These are phyloP conservation scores for Echeneis naucrates DNA, from an alignment of 2,797 vertebrate genomes.

Conservation along the genomic window DNA sequence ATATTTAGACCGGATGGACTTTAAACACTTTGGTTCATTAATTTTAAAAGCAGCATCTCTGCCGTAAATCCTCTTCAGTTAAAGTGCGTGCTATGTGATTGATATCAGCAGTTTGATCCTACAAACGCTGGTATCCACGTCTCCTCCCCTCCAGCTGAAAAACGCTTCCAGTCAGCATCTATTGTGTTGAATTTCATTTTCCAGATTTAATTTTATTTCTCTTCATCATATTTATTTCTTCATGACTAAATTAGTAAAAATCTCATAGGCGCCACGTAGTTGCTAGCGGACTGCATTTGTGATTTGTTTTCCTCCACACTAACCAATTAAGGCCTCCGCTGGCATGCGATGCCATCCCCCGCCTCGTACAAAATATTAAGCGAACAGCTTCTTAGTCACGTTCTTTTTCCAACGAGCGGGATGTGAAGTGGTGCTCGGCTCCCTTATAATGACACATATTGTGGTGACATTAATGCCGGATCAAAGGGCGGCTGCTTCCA, in stretches of 20 bases:
- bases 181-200: neutral
- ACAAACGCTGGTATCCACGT: neutral
- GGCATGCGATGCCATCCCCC: constrained; percentile 21
- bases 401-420: constrained; percentile 58
- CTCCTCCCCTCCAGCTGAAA: too few species aligned
- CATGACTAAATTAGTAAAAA: constrained; percentile 8
- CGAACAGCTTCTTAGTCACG: constrained; percentile 56
- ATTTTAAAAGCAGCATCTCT: too few species aligned
- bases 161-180: constrained; percentile 1
- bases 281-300: neutral
- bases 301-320: constrained; percentile 33
- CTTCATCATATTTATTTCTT: neutral
- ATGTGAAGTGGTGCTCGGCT: constrained; percentile 58
- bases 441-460: constrained; percentile 72
- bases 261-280: neutral
- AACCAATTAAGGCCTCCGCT: constrained; percentile 17
- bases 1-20: too few species aligned
- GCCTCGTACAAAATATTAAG: constrained; percentile 35
- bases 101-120: neutral
- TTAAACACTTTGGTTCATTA: too few species aligned
- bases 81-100: neutral
- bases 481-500: constrained; percentile 67
- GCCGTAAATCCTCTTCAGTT: too few species aligned
- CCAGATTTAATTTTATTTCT: neutral
- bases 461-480: constrained; percentile 67